Evolutionary conservation across 2,113 vertebrate species (phyloP).

Genomic region (Trematomus loennbergii): DNA sequence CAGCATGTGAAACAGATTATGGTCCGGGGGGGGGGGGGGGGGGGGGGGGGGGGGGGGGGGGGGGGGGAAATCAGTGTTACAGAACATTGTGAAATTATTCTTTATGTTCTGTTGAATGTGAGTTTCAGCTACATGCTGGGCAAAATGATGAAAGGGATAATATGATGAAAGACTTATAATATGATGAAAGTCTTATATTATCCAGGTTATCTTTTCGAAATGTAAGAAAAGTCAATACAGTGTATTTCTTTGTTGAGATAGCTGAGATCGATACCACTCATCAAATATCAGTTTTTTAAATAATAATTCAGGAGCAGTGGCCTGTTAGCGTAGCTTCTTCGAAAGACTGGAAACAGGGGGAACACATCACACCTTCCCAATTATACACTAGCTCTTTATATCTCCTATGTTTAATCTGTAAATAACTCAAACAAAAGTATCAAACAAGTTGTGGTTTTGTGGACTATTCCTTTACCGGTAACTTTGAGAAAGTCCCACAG

Average conservation of each 20-base stretch:
- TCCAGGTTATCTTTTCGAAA: constrained; percentile 43
- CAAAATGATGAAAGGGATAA: constrained; percentile 6
- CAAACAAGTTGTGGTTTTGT: not conserved
- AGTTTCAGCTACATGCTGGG: constrained; percentile 1
- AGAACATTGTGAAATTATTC: constrained; percentile 1
- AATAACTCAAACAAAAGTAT: no score
- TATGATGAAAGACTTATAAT: not conserved
- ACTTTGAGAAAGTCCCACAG: no score
- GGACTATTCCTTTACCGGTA: not conserved
- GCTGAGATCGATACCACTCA: not conserved
- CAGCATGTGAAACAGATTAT: constrained; percentile 46
- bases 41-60: constrained; percentile 32
- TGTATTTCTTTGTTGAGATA: not conserved
- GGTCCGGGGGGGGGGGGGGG: constrained; percentile 20
- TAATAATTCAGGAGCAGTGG: not conserved
- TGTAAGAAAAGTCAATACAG: not conserved
- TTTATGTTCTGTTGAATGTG: constrained; percentile 7
- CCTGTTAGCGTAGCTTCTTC: not conserved
- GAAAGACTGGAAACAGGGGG: not conserved
- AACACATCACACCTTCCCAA: not conserved
- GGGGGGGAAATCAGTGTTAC: constrained; percentile 33
- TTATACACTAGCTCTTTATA: no score
- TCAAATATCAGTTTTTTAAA: not conserved
- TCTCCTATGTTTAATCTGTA: not conserved
- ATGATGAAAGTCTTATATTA: constrained; percentile 12